A percentile compares a stretch with the other conserved stretches of the same genome.
Evolutionary conservation across 2,113 vertebrate genomes (phyloP).

Genomic region (Machaerirhynchus nigripectus): DNA sequence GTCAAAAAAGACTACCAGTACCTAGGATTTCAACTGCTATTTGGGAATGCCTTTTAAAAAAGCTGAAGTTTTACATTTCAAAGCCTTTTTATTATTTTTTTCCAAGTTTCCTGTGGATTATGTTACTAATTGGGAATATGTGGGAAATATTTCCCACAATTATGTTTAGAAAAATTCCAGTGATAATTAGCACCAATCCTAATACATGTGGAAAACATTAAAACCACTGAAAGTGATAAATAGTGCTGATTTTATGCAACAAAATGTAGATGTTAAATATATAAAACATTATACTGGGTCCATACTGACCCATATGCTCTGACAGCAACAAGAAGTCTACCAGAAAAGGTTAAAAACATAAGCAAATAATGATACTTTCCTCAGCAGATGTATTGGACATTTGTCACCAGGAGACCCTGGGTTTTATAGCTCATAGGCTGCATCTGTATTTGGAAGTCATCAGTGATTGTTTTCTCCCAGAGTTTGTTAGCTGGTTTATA

Average conservation of each 20-base stretch:
- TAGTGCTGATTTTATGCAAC: not conserved
- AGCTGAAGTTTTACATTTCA: slow-evolving; percentile 64
- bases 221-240: slow-evolving; percentile 11
- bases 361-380: not conserved
- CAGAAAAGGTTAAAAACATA: not conserved
- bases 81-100: slow-evolving; percentile 21
- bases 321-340: not conserved
- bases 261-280: not conserved
- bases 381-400: not conserved
- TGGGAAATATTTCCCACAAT: slow-evolving; percentile 61
- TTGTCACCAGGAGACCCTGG: fast-evolving
- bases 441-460: not conserved
- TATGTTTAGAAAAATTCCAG: slow-evolving; percentile 35
- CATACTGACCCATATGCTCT: fast-evolving
- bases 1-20: not conserved
- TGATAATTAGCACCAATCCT: slow-evolving; percentile 39
- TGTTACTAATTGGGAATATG: slow-evolving; percentile 66
- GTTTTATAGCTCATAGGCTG: not conserved
- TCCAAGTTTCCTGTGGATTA: slow-evolving; percentile 10
- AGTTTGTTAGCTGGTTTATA: not conserved
- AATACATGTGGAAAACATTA: slow-evolving; percentile 37
- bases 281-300: not conserved
- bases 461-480: not conserved
- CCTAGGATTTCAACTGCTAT: not conserved
- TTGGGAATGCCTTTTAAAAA: not conserved